Percentiles rank a stretch among this genome's conserved stretches.
These are phyloP conservation scores for Mustelus asterias DNA, from an alignment of 2,113 vertebrate genomes.

Conservation along the genomic window DNA sequence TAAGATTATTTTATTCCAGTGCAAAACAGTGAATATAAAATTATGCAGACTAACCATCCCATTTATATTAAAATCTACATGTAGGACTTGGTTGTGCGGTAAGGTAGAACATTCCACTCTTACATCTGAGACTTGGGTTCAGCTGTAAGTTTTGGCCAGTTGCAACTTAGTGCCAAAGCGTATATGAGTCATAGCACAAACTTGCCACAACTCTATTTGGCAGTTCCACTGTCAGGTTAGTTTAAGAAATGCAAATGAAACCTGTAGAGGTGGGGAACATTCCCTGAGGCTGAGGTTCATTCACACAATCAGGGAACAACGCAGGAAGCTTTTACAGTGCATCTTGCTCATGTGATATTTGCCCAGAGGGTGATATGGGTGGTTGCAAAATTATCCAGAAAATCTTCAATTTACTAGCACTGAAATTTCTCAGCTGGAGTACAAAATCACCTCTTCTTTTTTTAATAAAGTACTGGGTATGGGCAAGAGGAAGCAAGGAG, in stretches of 20 bases:
- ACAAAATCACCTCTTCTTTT: not conserved
- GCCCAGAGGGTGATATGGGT: not conserved
- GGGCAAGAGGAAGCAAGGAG: not conserved
- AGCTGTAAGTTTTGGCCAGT: not conserved
- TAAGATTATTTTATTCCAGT: not conserved
- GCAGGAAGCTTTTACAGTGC: not conserved
- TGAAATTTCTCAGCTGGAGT: not conserved
- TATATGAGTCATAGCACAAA: not conserved
- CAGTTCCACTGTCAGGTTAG: not conserved
- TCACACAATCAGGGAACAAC: not conserved
- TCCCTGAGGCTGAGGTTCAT: not conserved
- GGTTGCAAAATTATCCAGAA: not conserved
- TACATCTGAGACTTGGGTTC: not conserved
- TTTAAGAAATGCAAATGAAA: slow-evolving; percentile 17
- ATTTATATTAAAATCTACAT: not conserved
- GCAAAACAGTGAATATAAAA: slow-evolving; percentile 15
- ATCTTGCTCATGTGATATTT: not conserved
- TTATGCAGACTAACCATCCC: not conserved
- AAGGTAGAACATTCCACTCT: not conserved
- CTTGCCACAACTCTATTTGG: not conserved
- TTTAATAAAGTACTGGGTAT: not conserved
- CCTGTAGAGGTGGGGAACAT: not conserved
- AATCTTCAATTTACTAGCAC: slow-evolving; percentile 15
- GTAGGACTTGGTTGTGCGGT: not conserved
- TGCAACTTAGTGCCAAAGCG: not conserved